Percentiles rank a stretch among this genome's conserved stretches.
These are phyloP conservation scores for Brienomyrus longianalis DNA, from an alignment of 2,113 vertebrate genomes.

Conservation along the genomic window DNA sequence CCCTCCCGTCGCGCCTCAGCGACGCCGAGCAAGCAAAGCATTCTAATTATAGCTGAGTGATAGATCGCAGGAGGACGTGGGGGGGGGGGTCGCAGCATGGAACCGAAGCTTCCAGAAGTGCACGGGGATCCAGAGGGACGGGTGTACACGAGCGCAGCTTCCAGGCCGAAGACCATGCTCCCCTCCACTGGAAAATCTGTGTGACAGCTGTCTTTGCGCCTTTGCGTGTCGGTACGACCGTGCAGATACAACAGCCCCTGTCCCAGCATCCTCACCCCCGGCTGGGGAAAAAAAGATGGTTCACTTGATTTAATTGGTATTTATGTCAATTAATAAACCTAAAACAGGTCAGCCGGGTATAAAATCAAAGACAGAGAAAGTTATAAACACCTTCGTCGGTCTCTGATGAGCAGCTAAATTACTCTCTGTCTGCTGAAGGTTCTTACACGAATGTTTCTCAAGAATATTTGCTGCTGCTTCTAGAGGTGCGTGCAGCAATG, in stretches of 20 bases:
- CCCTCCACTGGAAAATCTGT: slow-evolving; percentile 23
- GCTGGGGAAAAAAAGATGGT: not conserved
- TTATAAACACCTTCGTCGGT: not conserved
- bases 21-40: not conserved
- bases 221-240: not conserved
- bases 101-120: slow-evolving; percentile 17
- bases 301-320: not conserved
- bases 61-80: not conserved
- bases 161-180: slow-evolving; percentile 12
- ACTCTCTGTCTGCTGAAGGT: not conserved
- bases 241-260: not conserved
- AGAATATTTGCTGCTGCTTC: not conserved
- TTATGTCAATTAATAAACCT: not conserved
- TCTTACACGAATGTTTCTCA: not conserved
- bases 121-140: slow-evolving; percentile 3
- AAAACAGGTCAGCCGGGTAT: not conserved
- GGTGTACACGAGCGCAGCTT: not conserved
- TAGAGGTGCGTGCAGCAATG: not conserved
- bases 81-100: not conserved
- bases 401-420: not conserved
- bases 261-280: not conserved
- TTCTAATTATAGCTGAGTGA: not conserved
- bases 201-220: slow-evolving; percentile 27
- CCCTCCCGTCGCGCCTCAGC: not conserved
- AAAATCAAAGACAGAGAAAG: not conserved